A percentile compares a stretch with the other conserved stretches of the same genome.
These are phyloP conservation scores for Poecilia wingei DNA, from an alignment of 2,797 vertebrate species.

Conservation along the genomic window DNA sequence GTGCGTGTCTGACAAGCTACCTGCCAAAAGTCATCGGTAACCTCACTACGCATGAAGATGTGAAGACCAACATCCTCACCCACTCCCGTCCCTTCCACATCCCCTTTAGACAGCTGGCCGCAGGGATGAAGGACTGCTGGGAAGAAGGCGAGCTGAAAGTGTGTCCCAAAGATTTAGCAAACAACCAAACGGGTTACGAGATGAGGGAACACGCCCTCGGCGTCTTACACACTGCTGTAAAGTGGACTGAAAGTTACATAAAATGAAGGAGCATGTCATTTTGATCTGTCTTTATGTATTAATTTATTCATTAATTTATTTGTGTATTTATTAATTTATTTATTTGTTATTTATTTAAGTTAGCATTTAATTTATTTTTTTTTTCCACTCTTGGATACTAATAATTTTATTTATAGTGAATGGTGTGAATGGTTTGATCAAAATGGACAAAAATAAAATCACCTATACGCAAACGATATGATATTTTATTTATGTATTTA, in stretches of 20 bases:
- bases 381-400: neutral
- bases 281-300: neutral
- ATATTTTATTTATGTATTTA: neutral
- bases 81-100: fast-evolving
- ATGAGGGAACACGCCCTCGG: neutral
- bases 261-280: neutral
- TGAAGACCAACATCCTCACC: fast-evolving
- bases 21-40: neutral
- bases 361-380: constrained; percentile 5
- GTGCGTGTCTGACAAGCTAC: constrained; percentile 14
- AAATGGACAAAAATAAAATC: neutral
- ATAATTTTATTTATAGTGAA: neutral
- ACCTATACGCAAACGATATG: neutral
- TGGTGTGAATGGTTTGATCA: neutral
- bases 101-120: neutral
- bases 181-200: fast-evolving
- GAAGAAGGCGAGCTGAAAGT: fast-evolving
- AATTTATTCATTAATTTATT: constrained; percentile 1
- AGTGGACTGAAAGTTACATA: constrained; percentile 21
- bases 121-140: fast-evolving
- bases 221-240: constrained; percentile 32
- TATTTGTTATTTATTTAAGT: constrained; percentile 4
- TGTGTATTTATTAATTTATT: constrained; percentile 5
- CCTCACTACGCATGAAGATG: fast-evolving
- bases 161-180: neutral